A percentile compares a stretch with the other conserved stretches of the same genome.
phyloP scores from a whole-genome alignment of 2,797 vertebrate genomes.

The Sebastes jordani region DNA sequence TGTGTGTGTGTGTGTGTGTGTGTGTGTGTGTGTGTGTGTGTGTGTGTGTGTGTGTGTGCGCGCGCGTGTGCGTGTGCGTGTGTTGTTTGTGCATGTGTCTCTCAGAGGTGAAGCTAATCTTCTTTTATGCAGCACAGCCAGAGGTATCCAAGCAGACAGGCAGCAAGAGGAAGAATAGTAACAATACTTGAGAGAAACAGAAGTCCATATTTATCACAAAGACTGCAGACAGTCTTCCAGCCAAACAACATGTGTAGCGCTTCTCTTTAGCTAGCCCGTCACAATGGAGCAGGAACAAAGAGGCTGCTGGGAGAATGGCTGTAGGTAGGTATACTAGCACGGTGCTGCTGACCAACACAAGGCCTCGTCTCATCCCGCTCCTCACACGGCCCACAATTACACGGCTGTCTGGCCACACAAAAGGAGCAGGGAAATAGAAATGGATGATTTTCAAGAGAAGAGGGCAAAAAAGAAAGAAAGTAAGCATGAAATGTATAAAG shows the following conservation, averaged over 20 bases:
- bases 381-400: constrained; percentile 70
- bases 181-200: constrained; percentile 70
- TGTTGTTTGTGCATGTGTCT: constrained; percentile 39
- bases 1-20: neutral
- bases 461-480: constrained; percentile 47
- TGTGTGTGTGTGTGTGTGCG: too few species aligned
- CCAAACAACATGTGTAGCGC: constrained; percentile 72
- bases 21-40: neutral
- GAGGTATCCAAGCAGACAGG: constrained; percentile 60
- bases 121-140: constrained; percentile 63
- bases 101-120: constrained; percentile 71
- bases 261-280: constrained; percentile 58
- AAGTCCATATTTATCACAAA: constrained; percentile 80
- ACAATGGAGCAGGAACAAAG: constrained; percentile 74
- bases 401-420: constrained; percentile 74
- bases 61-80: too few species aligned
- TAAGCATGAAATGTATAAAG: constrained; percentile 68
- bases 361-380: constrained; percentile 59
- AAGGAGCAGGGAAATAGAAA: constrained; percentile 68
- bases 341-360: constrained; percentile 43
- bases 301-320: constrained; percentile 52
- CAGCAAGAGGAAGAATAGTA: constrained; percentile 58
- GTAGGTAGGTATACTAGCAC: constrained; percentile 59
- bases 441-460: constrained; percentile 56
- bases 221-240: constrained; percentile 70